Evolutionary conservation across 2,113 vertebrate genomes (phyloP), one percentile per base, ranked within the genome.

Genomic region (Manacus vitellinus): DNA sequence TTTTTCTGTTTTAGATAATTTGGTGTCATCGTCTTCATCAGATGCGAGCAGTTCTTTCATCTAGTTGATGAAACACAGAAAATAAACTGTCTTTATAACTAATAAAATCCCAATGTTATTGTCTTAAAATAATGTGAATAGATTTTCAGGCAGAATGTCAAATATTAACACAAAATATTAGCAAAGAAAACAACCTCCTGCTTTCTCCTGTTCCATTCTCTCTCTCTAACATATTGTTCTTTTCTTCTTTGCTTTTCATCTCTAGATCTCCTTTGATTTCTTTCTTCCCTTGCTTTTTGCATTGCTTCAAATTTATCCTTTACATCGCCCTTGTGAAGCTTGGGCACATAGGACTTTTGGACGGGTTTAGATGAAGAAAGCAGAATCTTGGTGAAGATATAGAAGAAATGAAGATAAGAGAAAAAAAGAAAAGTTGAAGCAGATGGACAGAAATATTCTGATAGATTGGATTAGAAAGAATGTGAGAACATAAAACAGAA

Each of bases 271-370:
- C 98, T 98, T 95, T 99, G 98, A 97, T 99, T 99, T 94, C 99
- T 98, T 96, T 99, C 99, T 98, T 99, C 99, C 96, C 99, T 98
- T 96, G 99, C 99, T 98, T 98, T 99, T 97, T 99, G 99, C 99
- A 99, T 99, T 97, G 98, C 98, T 98, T 99, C 99, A 97, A 99
- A 99, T 97, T 99, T 99, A 97, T 98, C 98, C 95, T 98, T 98
- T 97, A 99, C 98, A 79, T 99, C 98, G 25, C 98, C 99, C 95
- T 99, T 99, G 78, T 98, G 98, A 97, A 99, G 98, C 95, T 98
- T 99, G 47, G 99, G 99, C 95, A 99, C 98, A 93, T 99, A 99
- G 97, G 98, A 98, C 97, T 99, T 99, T 97, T 98, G 98, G 97
- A 99, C 98, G 54, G 97, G 98, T 98, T 99, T 99, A 97, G 98